phyloP scores from a whole-genome alignment of 2,113 vertebrate genomes.

The Callionymus lyra region DNA sequence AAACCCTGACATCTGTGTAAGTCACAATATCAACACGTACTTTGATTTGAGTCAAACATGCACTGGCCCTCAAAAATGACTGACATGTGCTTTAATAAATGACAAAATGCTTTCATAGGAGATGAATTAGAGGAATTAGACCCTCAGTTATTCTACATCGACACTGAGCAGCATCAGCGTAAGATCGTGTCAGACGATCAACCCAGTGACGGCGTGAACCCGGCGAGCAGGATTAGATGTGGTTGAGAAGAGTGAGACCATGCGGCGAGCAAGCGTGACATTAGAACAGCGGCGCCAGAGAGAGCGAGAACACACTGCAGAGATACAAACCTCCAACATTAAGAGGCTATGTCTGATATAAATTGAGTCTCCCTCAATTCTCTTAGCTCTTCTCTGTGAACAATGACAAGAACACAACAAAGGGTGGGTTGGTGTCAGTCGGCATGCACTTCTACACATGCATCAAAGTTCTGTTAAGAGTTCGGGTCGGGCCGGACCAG shows the following conservation, averaged over 20 bases:
- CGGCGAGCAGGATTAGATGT: conserved; percentile 1
- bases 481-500: conserved; percentile 11
- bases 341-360: conserved; percentile 99
- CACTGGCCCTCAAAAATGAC: too few species aligned
- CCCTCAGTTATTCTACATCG: neutral
- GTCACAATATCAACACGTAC: too few species aligned
- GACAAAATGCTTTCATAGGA: too few species aligned
- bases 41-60: too few species aligned
- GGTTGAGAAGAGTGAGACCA: conserved; percentile 30
- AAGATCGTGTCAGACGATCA: neutral
- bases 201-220: conserved; percentile 2
- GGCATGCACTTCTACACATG: conserved; percentile 32
- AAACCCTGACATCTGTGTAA: too few species aligned
- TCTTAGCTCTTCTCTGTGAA: conserved; percentile 97
- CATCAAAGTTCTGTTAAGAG: conserved; percentile 12
- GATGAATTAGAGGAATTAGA: too few species aligned
- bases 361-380: conserved; percentile 97
- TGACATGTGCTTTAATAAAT: too few species aligned
- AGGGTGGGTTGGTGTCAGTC: conserved; percentile 49
- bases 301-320: conserved; percentile 70
- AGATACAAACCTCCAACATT: conserved; percentile 99
- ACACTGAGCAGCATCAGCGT: neutral
- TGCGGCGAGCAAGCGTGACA: conserved; percentile 55
- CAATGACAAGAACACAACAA: conserved; percentile 64
- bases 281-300: conserved; percentile 60